Base-by-base conservation (phyloP, 2,113 vertebrate species). In the Lagenorhynchus albirostris region DNA sequence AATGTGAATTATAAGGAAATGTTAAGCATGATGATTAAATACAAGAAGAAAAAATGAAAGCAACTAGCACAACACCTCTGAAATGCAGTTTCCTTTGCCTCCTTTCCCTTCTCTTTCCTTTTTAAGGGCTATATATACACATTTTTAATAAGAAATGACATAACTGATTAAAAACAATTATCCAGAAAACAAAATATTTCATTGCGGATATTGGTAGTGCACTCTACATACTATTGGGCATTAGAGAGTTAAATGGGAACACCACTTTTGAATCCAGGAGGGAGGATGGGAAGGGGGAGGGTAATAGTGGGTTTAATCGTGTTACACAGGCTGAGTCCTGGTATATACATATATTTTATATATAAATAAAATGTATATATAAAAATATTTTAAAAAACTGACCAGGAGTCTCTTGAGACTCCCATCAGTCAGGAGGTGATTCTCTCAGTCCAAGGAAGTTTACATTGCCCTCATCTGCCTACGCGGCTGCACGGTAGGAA, bases 211-310 rank as follows among this genome's bases (percentile, higher is more conserved):
- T 8, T 44, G 21, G 38, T 2, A 83, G 33, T 33, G 6, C 36
- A 53, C 1, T 8, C 15, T 15, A 25, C 38, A 41, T 31, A 14
- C 1, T 3, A 26, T 1, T 15, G 33, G 87, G 2, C 41, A 63
- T 74, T 23, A 67, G 96, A 79, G 86, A 90, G 89, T 97, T 98
- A 94, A 97, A n/a, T 53, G 71, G 67, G 20, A 94, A 26, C 15
- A 58, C 47, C 5, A 81, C 55, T 41, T 96, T 74, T 12, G 31
- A 85, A 33, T 94, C 38, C 33, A 8, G 92, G 41, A 8, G 63
- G 36, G n/a, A 8, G 41, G 53, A 58, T n/a, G 33, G 47, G 76
- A 12, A 10, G 38, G 8, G 65, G 29, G 65, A 44, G 9, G 15
- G 36, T 58, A 21, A 50, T 4, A 26, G 44, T 33, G 18, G 55